A percentile compares a stretch with the other conserved stretches of the same genome.
These are phyloP conservation scores for Apamea anceps DNA, from an alignment of 2,888 invertebrate genomes.

Conservation along the genomic window DNA sequence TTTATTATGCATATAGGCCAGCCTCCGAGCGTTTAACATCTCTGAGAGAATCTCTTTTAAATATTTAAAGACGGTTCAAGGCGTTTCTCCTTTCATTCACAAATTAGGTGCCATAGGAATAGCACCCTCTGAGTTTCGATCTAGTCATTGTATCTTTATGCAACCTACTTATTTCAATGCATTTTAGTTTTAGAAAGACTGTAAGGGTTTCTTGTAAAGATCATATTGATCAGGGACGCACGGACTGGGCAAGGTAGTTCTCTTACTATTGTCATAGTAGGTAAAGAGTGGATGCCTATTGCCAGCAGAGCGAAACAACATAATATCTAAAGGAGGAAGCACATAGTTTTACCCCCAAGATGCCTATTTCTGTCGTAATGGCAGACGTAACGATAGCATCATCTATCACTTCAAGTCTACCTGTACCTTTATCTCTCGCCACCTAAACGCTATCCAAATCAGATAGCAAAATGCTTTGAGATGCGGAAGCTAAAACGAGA, in stretches of 20 bases:
- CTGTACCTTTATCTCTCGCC: background rate
- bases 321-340: background rate
- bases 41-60: constrained; percentile 72
- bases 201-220: background rate
- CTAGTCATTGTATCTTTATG: constrained; percentile 18
- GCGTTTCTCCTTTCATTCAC: constrained; percentile 67
- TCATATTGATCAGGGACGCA: background rate
- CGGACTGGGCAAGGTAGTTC: too few relatives aligned
- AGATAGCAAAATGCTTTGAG: background rate
- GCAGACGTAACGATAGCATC: background rate
- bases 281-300: background rate
- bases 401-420: background rate
- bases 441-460: background rate
- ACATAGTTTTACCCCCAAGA: background rate
- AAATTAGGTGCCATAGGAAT: constrained; percentile 63
- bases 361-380: background rate
- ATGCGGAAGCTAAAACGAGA: background rate
- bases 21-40: constrained; percentile 70
- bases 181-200: background rate
- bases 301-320: background rate
- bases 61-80: constrained; percentile 73
- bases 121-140: constrained; percentile 1
- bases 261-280: background rate
- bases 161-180: background rate
- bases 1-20: constrained; percentile 75